phyloP scores from a whole-genome alignment of 2,888 invertebrate species.

The Drosophila lutescens region DNA sequence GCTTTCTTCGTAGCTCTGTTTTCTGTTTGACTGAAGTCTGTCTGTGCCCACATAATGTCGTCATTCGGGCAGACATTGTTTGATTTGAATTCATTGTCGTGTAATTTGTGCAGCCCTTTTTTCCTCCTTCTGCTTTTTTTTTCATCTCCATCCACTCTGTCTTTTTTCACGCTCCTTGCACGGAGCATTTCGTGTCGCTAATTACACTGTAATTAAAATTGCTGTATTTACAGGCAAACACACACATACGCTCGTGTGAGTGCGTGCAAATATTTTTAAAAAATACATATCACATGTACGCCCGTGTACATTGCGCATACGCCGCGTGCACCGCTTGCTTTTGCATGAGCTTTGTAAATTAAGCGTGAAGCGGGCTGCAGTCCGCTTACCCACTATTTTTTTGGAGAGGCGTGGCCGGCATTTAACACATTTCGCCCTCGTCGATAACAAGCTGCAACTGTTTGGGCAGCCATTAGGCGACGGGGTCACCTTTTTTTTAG shows the following conservation, averaged over 20 bases:
- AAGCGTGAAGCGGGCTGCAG: slow-evolving; percentile 52
- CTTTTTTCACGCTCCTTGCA: slow-evolving; percentile 22
- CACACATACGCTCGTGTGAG: slow-evolving; percentile 36
- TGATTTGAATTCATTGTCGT: slow-evolving; percentile 80
- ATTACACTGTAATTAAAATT: slow-evolving; percentile 82
- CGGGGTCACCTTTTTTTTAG: slow-evolving; percentile 18
- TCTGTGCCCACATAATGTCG: slow-evolving; percentile 70
- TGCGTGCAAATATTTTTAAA: slow-evolving; percentile 73
- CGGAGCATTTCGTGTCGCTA: slow-evolving; percentile 69
- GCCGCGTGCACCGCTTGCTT: slow-evolving; percentile 56
- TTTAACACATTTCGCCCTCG: slow-evolving; percentile 71
- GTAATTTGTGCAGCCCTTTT: slow-evolving; percentile 57
- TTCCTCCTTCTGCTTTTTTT: neutral
- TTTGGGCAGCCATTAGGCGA: slow-evolving; percentile 48
- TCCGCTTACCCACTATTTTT: neutral
- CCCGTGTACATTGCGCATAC: slow-evolving; percentile 65
- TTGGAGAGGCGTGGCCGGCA: slow-evolving; percentile 65
- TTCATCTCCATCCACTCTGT: slow-evolving; percentile 1
- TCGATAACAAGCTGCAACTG: slow-evolving; percentile 76
- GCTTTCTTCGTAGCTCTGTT: slow-evolving; percentile 17
- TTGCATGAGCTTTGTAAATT: slow-evolving; percentile 73
- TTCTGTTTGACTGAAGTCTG: slow-evolving; percentile 47
- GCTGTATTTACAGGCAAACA: slow-evolving; percentile 67
- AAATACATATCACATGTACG: slow-evolving; percentile 47
- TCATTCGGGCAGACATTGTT: slow-evolving; percentile 75